Evolutionary conservation across 2,888 invertebrate genomes (phyloP), one percentile per base, ranked within the genome.

Genomic region (Orthosia incerta): DNA sequence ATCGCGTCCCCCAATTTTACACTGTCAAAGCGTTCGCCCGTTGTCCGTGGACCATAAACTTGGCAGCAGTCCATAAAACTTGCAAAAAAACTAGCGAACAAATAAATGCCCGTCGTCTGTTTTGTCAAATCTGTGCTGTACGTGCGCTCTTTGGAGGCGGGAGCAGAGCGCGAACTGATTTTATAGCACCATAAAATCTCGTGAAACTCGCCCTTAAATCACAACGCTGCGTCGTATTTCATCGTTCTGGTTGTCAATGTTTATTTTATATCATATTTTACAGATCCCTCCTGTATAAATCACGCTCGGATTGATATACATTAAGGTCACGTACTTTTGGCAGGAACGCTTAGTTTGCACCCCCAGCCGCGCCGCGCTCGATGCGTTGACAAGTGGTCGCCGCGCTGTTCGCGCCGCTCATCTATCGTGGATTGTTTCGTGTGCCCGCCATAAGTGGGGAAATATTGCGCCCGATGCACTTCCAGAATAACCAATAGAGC

Each of bases 231-330:
- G 94, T 94, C 96, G 94, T 96, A 95, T 95, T 95, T 96, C 96
- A 96, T 95, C 95, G 96, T 96, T 96, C 93, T 92, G 95, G 94
- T 95, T 96, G 96, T 96, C 96, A 95, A 96, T 96, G 95, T 96
- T 96, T 96, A 96, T 96, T 96, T 96, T 96, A 96, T 96, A 95
- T 96, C 95, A 96, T 96, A 96, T 96, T 96, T 96, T 95, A 96
- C 95, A 95, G 92, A 95, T 94, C 93, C 95, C 93, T 91, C 93
- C 93, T 88, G 93, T 95, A 95, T 95, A 95, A 95, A 96, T 96
- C 95, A 95, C 89, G 90, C 86, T 90, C 84, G 92, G 93, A 96
- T 96, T 96, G 96, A 96, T 96, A 96, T 94, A 95, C 95, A 95
- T 95, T 95, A 95, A 94, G 95, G 95, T 96, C 95, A 95, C 95